Base-by-base conservation (phyloP, 2,888 invertebrate species). In the Chymomyza amoena region DNA sequence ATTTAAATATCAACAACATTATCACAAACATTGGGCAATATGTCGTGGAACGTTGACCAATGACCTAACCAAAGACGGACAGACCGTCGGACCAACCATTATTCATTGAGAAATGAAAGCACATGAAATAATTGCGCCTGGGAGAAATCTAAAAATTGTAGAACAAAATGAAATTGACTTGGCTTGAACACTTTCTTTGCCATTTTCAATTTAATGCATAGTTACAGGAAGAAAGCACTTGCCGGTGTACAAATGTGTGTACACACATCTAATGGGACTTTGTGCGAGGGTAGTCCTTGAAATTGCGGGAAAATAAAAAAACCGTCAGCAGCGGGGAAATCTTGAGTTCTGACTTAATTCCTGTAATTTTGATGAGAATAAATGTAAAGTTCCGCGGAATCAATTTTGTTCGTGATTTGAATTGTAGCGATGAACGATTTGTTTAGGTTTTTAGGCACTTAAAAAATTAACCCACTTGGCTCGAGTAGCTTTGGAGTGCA, bases 201-300 rank as follows among this genome's bases (percentile, higher is more conserved):
- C 69, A 69, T 77, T 79, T 85, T 75, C 78, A 85, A 85, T 84
- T 79, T 73, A 81, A 83, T 83, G 81, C 83, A 76, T 85, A 85
- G 83, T 79, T 81, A 83, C 81, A 84, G 83, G 73, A 85, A 68
- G 80, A 77, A 73, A 70, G 72, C 68, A 76, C 66, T 68, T 61
- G 28, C 32, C 32, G 32, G 32, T 7, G 32, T 32, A 32, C 32
- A 32, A 32, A 28, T 15, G 28, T 15, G 65, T 9, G 16, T 54
- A 64, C 50, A 70, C 59, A 28, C 9, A 32, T 32, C 6, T 32
- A 32, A 32, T 32, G 32, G 32, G 32, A 32, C 32, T 32, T 32
- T 0, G 32, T 9, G 2, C 32, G 32, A 5, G 32, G 32, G 32
- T 7, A 1, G 32, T 7, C 32, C 7, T 32, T 32, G 7, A 6